Evolutionary conservation across 2,888 invertebrate species (phyloP), one percentile per base, ranked within the genome.

Genomic region (Troides helena): DNA sequence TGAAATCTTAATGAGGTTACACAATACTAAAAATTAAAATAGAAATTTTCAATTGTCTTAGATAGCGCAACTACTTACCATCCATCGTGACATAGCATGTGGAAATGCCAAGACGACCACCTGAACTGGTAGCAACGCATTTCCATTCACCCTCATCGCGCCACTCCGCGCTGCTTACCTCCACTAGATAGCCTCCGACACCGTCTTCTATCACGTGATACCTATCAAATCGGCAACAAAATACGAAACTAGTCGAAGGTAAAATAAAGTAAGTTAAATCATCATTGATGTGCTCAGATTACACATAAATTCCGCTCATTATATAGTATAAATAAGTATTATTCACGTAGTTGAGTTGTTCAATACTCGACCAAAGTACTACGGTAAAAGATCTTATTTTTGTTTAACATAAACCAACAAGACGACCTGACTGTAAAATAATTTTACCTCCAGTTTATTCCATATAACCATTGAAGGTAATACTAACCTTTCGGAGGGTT

Each of bases 81-180:
- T 95, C 95, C 95, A 97, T 96, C 73, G 94, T 93, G 68, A 97
- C 95, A 72, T 93, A 93, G 83, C 96, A 95, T 6, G 95, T 94
- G 39, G 96, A 94, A 72, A 97, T 96, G 71, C 96, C 96, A 74
- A 96, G 95, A 73, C 95, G 94, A 66, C 96, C 96, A 60, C 95
- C 95, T 18, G 94, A 88, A 82, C 96, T 97, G 21, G 96, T 96
- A 10, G 97, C 97, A 17, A 97, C 96, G 81, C 97, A 97, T 85
- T 97, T 97, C 97, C 97, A 97, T 83, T 97, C 97, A 21, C 98
- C 98, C 77, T 97, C 97, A 81, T 98, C 97, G 59, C 94, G 94
- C 74, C 96, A 96, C 87, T 97, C 97, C 0, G 96, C 94, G 0
- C 95, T 94, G 74, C 94, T 94, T 8, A 97, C 94, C 84, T 97